Conservation (phyloP, 2,888 invertebrate genomes). For the Phasia obesa region DNA sequence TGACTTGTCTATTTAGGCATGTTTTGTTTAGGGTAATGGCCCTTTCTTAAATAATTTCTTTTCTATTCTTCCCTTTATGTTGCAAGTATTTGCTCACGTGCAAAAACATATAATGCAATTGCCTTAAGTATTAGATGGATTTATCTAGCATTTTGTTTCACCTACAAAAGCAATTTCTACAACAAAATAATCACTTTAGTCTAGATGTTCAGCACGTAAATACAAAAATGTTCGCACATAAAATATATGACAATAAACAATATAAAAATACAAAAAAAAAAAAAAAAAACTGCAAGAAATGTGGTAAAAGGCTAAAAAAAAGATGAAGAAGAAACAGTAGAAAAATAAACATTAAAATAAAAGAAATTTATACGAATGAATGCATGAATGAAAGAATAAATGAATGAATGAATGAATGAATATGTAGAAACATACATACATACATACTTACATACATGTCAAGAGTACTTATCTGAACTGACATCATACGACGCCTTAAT, state of each 20-base stretch:
- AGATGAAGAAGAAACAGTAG: conserved; percentile 1
- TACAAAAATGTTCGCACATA: conserved; percentile 42
- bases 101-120: not conserved
- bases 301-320: conserved; percentile 25
- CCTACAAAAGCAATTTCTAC: not conserved
- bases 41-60: too few relatives aligned
- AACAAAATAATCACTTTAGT: conserved; percentile 33
- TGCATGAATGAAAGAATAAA: not conserved
- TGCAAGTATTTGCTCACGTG: too few relatives aligned
- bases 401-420: conserved; percentile 32
- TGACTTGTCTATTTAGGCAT: too few relatives aligned
- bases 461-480: conserved; percentile 63
- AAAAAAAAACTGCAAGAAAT: not conserved
- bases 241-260: conserved; percentile 35
- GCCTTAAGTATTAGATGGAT: not conserved
- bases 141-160: not conserved
- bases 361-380: conserved; percentile 29
- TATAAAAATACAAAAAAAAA: not conserved
- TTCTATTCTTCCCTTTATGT: too few relatives aligned
- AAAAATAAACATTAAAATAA: conserved; percentile 7
- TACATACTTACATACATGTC: conserved; percentile 48
- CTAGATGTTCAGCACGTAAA: conserved; percentile 40
- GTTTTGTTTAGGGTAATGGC: too few relatives aligned
- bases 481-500: conserved; percentile 71
- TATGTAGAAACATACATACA: conserved; percentile 3